These are phyloP conservation scores for Caracal caracal DNA, from an alignment of 2,113 vertebrate genomes.

Conservation along the genomic window DNA sequence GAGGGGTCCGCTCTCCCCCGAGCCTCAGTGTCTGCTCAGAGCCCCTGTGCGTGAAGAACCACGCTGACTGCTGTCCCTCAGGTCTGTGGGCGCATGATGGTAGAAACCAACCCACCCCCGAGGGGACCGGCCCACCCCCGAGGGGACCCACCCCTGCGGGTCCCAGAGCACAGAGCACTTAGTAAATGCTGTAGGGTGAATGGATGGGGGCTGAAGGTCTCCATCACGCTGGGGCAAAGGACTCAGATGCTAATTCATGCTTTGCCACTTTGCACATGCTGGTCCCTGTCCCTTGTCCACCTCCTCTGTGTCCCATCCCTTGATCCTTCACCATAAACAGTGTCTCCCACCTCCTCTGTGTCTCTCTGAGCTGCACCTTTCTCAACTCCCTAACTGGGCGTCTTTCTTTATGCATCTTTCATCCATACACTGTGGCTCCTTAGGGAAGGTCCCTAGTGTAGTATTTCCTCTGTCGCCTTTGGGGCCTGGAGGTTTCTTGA, in stretches of 20 bases:
- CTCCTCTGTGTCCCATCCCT: background rate
- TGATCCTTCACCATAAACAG: rapidly evolving
- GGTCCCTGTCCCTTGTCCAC: background rate
- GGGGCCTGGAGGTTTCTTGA: background rate
- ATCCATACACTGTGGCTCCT: rapidly evolving
- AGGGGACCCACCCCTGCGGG: background rate
- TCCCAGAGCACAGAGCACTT: rapidly evolving
- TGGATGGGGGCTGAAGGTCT: background rate
- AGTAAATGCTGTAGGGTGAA: background rate
- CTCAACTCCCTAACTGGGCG: no score
- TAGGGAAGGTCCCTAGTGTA: background rate
- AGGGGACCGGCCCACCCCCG: no score
- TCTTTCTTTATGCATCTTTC: background rate
- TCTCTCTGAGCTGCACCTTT: background rate
- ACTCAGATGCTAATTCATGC: background rate
- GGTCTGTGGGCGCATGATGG: background rate
- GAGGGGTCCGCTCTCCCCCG: no score
- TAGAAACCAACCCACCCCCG: background rate
- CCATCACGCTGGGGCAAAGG: rapidly evolving
- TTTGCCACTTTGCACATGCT: background rate
- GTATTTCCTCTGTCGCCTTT: background rate
- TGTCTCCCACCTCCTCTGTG: background rate
- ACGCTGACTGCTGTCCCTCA: no score
- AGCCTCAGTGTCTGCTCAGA: background rate
- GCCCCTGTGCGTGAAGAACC: background rate